Conservation (phyloP, 1,140 invertebrate genomes). For the Drosophila murphyi region DNA sequence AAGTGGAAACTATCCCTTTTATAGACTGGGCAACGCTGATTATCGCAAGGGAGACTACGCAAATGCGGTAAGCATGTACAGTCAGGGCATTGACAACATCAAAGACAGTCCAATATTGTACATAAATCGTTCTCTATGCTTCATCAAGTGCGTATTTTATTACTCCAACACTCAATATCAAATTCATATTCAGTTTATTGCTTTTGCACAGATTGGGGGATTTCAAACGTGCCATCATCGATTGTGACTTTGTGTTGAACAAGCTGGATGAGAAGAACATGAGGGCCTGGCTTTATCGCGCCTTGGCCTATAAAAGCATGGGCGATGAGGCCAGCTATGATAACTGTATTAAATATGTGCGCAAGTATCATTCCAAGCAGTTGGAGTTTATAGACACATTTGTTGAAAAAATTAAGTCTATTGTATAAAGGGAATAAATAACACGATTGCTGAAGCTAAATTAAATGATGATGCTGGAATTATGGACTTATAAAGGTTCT, state of each 20-base stretch:
- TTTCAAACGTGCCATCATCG: constrained; percentile 79
- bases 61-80: constrained; percentile 89
- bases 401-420: constrained; percentile 50
- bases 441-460: too few relatives aligned
- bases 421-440: background rate
- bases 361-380: constrained; percentile 84
- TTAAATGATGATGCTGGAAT: too few relatives aligned
- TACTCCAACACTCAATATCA: background rate
- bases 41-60: constrained; percentile 89
- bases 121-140: constrained; percentile 89
- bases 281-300: constrained; percentile 80
- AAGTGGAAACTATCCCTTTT: background rate
- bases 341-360: constrained; percentile 79
- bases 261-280: constrained; percentile 84
- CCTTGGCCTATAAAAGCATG: constrained; percentile 75
- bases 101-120: constrained; percentile 90
- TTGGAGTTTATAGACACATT: constrained; percentile 76
- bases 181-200: background rate
- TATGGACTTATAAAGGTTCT: too few relatives aligned
- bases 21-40: constrained; percentile 86
- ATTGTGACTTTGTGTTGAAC: constrained; percentile 81
- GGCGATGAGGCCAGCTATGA: constrained; percentile 76
- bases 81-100: constrained; percentile 90
- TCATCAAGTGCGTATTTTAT: constrained; percentile 69
- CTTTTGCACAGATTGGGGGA: constrained; percentile 53